phyloP scores from a whole-genome alignment of 2,888 invertebrate species.

The Agonopterix arenella region DNA sequence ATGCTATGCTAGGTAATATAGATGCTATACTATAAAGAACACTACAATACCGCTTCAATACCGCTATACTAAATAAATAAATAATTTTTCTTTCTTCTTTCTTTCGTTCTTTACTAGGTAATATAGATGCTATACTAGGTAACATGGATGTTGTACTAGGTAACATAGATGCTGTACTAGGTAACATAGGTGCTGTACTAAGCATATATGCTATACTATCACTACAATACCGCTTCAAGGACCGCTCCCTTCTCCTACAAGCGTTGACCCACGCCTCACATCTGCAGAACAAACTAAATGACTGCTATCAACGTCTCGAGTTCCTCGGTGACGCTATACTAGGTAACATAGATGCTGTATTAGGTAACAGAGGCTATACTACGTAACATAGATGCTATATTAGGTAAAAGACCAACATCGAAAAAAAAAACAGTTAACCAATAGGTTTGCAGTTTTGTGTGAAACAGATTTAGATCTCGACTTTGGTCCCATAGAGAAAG shows the following conservation, averaged over 20 bases:
- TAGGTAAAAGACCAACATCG: too few relatives aligned
- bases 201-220: conserved; percentile 87
- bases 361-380: conserved; percentile 35
- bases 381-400: conserved; percentile 39
- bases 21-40: conserved; percentile 33
- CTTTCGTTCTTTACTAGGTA: conserved; percentile 88
- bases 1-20: too few relatives aligned
- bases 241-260: conserved; percentile 94
- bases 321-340: conserved; percentile 97
- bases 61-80: too few relatives aligned
- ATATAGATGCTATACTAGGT: conserved; percentile 8
- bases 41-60: too few relatives aligned
- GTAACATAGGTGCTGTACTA: too few relatives aligned
- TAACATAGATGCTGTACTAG: too few relatives aligned
- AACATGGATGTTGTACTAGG: too few relatives aligned
- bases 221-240: conserved; percentile 91
- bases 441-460: too few relatives aligned
- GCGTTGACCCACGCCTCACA: conserved; percentile 99
- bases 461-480: too few relatives aligned
- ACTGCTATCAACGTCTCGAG: conserved; percentile 98
- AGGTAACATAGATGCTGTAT: conserved; percentile 38
- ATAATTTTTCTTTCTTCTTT: too few relatives aligned
- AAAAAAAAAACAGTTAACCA: too few relatives aligned
- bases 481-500: too few relatives aligned
- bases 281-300: conserved; percentile 94